These are phyloP conservation scores for Hyperopisus bebe DNA, from an alignment of 2,113 vertebrate genomes.

Conservation along the genomic window DNA sequence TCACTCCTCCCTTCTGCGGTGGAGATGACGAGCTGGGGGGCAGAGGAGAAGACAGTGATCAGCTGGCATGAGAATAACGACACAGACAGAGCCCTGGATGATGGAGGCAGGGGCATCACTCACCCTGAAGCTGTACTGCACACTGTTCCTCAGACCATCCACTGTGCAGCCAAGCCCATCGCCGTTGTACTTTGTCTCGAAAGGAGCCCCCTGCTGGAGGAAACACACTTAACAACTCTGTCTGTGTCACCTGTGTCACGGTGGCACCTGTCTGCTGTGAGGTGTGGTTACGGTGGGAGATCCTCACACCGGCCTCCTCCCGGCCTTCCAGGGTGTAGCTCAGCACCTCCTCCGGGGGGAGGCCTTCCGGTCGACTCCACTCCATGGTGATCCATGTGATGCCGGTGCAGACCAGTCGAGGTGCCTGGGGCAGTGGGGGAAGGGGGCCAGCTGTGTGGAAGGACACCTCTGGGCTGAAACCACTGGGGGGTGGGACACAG, in stretches of 20 bases:
- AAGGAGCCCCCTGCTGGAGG: constrained; percentile 72
- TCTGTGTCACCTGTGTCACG: too few species aligned
- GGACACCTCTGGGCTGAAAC: constrained; percentile 86
- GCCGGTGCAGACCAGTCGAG: constrained; percentile 78
- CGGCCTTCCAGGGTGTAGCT: constrained; percentile 93
- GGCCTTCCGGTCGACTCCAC: constrained; percentile 85
- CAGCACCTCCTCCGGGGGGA: constrained; percentile 76
- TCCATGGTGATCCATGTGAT: constrained; percentile 87
- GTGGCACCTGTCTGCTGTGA: background rate
- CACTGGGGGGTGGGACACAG: constrained; percentile 52
- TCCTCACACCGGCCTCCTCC: constrained; percentile 82
- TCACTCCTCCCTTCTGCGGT: constrained; percentile 86
- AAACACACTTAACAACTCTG: background rate
- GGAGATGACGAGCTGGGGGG: constrained; percentile 78
- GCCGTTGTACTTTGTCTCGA: constrained; percentile 94
- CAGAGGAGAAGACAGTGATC: background rate
- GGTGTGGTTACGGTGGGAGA: background rate
- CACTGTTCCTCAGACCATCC: constrained; percentile 91
- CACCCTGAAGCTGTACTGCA: constrained; percentile 98
- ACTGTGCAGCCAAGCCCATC: constrained; percentile 90
- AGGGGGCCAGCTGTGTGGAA: constrained; percentile 85
- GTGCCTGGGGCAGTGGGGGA: constrained; percentile 80
- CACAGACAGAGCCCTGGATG: background rate
- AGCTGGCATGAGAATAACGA: background rate
- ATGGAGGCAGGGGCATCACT: constrained; percentile 28